Evolutionary conservation across 2,797 vertebrate genomes (phyloP).

Genomic region (Gadopsis marmoratus): DNA sequence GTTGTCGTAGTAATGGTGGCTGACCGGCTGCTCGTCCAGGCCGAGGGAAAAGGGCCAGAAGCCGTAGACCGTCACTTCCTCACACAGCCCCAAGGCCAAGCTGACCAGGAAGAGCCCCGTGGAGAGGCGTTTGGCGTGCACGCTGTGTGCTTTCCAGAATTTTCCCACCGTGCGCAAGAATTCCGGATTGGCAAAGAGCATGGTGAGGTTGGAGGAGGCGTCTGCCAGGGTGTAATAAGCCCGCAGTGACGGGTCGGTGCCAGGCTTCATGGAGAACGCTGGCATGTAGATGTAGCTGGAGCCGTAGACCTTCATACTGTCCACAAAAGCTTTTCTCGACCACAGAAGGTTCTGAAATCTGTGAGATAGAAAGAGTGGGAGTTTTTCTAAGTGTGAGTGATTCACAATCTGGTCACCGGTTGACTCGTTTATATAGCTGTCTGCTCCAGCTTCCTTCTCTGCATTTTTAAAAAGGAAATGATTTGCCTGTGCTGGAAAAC

Average conservation of each 20-base stretch:
- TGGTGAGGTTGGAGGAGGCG: constrained; percentile 89
- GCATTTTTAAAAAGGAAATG: neutral
- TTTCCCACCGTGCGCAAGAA: constrained; percentile 93
- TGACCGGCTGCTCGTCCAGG: constrained; percentile 88
- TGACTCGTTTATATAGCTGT: neutral
- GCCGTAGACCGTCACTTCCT: constrained; percentile 94
- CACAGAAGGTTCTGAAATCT: constrained; percentile 97
- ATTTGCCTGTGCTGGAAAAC: constrained; percentile 4
- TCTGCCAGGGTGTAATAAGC: constrained; percentile 92
- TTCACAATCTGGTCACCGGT: too few species aligned
- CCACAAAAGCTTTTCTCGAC: constrained; percentile 94
- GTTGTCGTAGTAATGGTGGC: constrained; percentile 98
- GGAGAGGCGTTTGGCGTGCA: constrained; percentile 94
- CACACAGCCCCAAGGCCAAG: constrained; percentile 93
- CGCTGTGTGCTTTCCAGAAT: constrained; percentile 93
- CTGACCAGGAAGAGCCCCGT: constrained; percentile 96
- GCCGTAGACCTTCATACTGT: constrained; percentile 93
- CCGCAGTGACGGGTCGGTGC: constrained; percentile 93
- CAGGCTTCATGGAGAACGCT: constrained; percentile 95
- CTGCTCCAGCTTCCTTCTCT: neutral
- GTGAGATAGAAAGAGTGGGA: neutral
- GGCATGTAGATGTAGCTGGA: constrained; percentile 97
- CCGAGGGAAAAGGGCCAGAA: constrained; percentile 96
- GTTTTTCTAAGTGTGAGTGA: too few species aligned
- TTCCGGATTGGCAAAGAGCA: constrained; percentile 96